Conservation (phyloP, 2,113 vertebrate genomes). For the Phodopus roborovskii region DNA sequence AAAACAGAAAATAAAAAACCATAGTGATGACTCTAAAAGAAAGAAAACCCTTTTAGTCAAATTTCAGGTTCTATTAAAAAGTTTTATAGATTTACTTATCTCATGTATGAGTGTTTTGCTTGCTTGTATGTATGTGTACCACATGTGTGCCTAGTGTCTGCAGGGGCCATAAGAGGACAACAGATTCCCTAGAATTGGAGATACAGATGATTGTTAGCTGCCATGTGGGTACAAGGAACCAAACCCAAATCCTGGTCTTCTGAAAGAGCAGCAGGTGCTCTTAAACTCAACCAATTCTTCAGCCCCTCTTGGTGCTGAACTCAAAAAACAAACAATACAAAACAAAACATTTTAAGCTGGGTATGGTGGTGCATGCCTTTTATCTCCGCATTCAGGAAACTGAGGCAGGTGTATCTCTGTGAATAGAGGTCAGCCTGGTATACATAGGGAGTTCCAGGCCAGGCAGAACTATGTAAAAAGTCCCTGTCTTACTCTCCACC, state of each 20-base stretch:
- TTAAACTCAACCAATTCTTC: background rate
- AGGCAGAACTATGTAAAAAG: background rate
- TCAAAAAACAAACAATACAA: background rate
- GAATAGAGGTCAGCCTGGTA: background rate
- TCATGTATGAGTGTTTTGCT: background rate
- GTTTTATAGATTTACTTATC: background rate
- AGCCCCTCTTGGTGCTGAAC: background rate
- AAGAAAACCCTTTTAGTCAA: constrained; percentile 48
- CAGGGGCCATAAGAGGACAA: background rate
- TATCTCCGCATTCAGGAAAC: background rate
- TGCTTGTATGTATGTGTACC: background rate
- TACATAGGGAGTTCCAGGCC: background rate
- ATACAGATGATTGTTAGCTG: background rate
- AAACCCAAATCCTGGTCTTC: background rate
- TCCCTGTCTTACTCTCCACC: background rate
- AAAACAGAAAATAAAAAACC: background rate
- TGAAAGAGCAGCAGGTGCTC: background rate
- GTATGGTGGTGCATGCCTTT: background rate
- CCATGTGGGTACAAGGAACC: background rate
- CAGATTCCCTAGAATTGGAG: background rate
- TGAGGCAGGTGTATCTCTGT: background rate
- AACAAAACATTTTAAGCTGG: background rate
- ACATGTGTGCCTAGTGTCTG: background rate
- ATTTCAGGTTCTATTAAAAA: constrained; percentile 51
- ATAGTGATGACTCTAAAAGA: constrained; percentile 30